Conservation (phyloP, 2,797 vertebrate genomes). For the Notoglanidium macrostoma region DNA sequence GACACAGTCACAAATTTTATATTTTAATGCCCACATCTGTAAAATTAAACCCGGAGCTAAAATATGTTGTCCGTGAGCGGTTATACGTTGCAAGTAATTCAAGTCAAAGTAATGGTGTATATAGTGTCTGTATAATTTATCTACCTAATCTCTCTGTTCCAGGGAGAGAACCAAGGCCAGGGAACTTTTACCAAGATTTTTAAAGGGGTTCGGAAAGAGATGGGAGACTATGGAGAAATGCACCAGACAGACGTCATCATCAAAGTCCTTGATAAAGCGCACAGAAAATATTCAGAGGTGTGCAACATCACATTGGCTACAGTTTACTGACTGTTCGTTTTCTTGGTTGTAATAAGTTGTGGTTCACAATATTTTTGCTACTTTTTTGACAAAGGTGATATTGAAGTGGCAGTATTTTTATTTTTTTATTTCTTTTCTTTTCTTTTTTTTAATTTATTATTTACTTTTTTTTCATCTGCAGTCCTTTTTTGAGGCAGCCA, state of each 20-base stretch:
- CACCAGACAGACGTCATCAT: conserved; percentile 91
- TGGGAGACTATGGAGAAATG: conserved; percentile 88
- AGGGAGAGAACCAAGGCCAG: conserved; percentile 86
- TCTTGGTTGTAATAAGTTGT: neutral
- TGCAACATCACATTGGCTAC: neutral
- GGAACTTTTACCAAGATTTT: conserved; percentile 97
- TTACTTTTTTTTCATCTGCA: conserved; percentile 56
- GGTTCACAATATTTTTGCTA: neutral
- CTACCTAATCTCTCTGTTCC: conserved; percentile 4
- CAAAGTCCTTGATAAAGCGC: conserved; percentile 94
- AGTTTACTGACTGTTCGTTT: neutral
- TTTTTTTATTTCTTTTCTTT: neutral
- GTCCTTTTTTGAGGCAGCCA: conserved; percentile 99
- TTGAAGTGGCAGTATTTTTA: neutral
- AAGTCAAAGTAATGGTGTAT: neutral
- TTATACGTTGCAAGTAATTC: neutral
- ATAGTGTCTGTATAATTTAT: neutral
- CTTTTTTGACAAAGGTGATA: neutral
- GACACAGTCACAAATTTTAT: no score
- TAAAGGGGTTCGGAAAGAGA: conserved; percentile 87
- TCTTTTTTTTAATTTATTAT: neutral
- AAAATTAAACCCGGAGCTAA: neutral
- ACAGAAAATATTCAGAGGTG: conserved; percentile 92
- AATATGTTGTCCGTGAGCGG: neutral
- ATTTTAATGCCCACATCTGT: neutral